A percentile compares a stretch with the other conserved stretches of the same genome.
Evolutionary conservation across 2,888 invertebrate genomes (phyloP).

Genomic region (Ectemnius continuus): DNA sequence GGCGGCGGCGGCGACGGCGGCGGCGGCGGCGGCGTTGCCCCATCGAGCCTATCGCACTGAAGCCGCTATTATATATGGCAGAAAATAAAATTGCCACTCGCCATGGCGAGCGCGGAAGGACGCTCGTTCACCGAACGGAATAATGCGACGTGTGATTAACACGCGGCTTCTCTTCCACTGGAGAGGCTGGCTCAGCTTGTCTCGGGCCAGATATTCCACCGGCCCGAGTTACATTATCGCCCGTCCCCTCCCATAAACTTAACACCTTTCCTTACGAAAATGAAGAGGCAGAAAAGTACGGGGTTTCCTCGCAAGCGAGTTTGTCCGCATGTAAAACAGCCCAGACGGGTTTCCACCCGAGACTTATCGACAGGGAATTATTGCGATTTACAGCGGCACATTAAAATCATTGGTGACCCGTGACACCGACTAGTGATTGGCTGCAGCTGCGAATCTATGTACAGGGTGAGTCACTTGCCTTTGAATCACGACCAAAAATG

Average conservation of each 20-base stretch:
- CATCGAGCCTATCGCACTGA: constrained; percentile 16
- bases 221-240: constrained; percentile 36
- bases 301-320: too few relatives aligned
- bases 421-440: constrained; percentile 16
- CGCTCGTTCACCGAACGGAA: constrained; percentile 19
- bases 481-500: too few relatives aligned
- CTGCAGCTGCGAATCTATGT: constrained; percentile 9
- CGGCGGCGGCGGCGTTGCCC: neutral
- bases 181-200: constrained; percentile 25
- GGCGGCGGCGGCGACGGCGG: too few relatives aligned
- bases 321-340: constrained; percentile 1
- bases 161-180: constrained; percentile 20
- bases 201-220: constrained; percentile 25
- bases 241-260: constrained; percentile 30
- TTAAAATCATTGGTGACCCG: constrained; percentile 23
- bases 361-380: neutral
- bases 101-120: neutral
- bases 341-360: too few relatives aligned
- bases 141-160: constrained; percentile 39
- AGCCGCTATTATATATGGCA: constrained; percentile 16
- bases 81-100: constrained; percentile 21
- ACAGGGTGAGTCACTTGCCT: too few relatives aligned
- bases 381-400: constrained; percentile 22
- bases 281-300: neutral
- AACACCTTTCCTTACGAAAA: constrained; percentile 3